These are phyloP conservation scores for Bimastos eiseni DNA, from an alignment of 2,888 invertebrate species.

Conservation along the genomic window DNA sequence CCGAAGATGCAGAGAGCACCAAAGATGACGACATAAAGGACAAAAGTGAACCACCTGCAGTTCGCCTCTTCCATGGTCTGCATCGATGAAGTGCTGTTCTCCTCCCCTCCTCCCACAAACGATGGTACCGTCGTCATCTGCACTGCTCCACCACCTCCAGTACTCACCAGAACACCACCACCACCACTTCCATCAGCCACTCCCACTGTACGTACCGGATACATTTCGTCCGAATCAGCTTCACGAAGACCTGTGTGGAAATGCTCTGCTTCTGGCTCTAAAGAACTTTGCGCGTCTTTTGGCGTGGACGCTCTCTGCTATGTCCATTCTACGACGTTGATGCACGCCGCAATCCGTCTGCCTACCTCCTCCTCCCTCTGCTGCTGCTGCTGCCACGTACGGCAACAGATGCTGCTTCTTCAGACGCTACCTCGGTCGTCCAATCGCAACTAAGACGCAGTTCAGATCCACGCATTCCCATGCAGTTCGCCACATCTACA, in stretches of 20 bases:
- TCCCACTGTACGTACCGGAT: not conserved
- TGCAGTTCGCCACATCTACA: not conserved
- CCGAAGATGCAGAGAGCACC: slow-evolving; percentile 40
- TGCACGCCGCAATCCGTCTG: not conserved
- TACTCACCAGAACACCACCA: not conserved
- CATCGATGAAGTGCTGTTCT: not conserved
- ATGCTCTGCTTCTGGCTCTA: not conserved
- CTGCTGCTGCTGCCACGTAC: no score
- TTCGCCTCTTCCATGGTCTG: not conserved
- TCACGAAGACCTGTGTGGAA: not conserved
- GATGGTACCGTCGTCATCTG: not conserved
- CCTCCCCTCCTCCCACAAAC: not conserved
- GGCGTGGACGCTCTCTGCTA: not conserved
- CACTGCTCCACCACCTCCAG: not conserved
- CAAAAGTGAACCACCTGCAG: slow-evolving; percentile 34
- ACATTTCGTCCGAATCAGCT: not conserved
- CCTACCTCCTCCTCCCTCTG: no score
- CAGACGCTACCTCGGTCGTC: no score
- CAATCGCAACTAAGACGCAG: not conserved
- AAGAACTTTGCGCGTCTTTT: not conserved
- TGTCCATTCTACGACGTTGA: not conserved
- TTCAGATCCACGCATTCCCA: not conserved
- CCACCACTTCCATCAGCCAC: not conserved
- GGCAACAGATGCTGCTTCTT: no score
- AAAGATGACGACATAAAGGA: slow-evolving; percentile 40